Conservation (phyloP, 2,113 vertebrate genomes). For the Trachemys scripta region DNA sequence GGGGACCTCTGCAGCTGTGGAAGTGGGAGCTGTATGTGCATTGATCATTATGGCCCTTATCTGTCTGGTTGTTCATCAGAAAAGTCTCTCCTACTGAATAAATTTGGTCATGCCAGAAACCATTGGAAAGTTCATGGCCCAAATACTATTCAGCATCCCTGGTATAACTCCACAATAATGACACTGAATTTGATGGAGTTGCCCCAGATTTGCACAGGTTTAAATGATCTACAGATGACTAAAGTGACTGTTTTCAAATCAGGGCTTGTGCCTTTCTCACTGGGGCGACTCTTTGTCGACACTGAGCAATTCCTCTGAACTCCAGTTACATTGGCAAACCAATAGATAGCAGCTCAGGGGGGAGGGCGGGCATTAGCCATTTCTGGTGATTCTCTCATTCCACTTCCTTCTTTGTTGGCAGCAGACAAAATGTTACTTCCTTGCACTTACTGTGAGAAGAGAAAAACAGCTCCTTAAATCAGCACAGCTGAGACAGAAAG, state of each 20-base stretch:
- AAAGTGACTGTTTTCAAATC: conserved; percentile 28
- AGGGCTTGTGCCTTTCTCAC: conserved; percentile 14
- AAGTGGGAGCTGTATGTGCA: neutral
- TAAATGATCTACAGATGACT: conserved; percentile 14
- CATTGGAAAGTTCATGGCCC: neutral
- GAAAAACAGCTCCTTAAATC: neutral
- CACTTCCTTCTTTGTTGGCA: neutral
- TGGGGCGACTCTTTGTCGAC: neutral
- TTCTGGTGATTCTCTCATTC: neutral
- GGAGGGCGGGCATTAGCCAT: neutral
- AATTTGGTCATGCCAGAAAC: neutral
- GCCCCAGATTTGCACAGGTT: neutral
- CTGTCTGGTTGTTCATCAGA: neutral
- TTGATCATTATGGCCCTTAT: neutral
- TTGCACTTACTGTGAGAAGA: neutral
- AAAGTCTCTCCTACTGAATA: neutral
- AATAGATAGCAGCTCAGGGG: neutral
- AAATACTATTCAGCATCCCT: conserved; percentile 7
- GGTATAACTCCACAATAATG: neutral
- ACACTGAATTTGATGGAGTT: neutral
- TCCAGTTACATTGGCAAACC: neutral
- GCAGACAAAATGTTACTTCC: neutral
- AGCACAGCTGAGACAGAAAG: neutral
- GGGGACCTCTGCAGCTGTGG: neutral
- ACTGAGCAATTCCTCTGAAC: neutral